Evolutionary conservation across 2,888 invertebrate species (phyloP).

Genomic region (Cantharis nigra): DNA sequence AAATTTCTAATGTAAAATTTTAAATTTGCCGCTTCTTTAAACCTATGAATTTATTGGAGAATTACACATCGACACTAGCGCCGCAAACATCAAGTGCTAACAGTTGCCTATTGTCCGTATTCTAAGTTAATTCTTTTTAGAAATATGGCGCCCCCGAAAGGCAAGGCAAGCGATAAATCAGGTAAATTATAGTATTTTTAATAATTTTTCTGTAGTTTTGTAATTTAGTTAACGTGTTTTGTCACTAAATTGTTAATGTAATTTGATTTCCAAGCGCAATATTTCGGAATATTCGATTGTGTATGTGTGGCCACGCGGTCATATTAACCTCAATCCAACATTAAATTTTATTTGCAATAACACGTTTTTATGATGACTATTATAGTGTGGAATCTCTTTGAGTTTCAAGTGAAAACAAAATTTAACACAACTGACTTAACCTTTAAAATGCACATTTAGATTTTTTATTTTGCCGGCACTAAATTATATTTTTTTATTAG

Average conservation of each 20-base stretch:
- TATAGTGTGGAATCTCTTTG: background rate
- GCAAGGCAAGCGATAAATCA: conserved; percentile 78
- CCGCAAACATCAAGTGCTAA: background rate
- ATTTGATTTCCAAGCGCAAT: background rate
- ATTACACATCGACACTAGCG: conserved; percentile 13
- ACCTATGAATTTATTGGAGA: background rate
- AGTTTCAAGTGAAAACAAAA: background rate
- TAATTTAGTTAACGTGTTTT: background rate
- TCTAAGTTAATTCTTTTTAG: conserved; percentile 36
- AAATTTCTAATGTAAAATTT: background rate
- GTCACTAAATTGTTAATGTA: background rate
- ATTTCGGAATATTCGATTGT: background rate
- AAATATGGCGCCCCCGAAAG: conserved; percentile 88
- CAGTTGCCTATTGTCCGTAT: conserved; percentile 7
- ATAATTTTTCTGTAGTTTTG: background rate
- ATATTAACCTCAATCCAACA: background rate
- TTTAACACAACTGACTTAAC: background rate
- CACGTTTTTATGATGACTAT: background rate
- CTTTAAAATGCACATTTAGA: background rate
- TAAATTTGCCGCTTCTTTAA: background rate
- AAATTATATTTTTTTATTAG: conserved; percentile 31
- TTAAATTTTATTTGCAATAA: background rate
- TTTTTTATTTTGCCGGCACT: no score
- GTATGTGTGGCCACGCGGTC: background rate
- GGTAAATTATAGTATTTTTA: conserved; percentile 60